Base-by-base conservation (phyloP, 2,113 vertebrate genomes). In the Rhabdornis inornatus region DNA sequence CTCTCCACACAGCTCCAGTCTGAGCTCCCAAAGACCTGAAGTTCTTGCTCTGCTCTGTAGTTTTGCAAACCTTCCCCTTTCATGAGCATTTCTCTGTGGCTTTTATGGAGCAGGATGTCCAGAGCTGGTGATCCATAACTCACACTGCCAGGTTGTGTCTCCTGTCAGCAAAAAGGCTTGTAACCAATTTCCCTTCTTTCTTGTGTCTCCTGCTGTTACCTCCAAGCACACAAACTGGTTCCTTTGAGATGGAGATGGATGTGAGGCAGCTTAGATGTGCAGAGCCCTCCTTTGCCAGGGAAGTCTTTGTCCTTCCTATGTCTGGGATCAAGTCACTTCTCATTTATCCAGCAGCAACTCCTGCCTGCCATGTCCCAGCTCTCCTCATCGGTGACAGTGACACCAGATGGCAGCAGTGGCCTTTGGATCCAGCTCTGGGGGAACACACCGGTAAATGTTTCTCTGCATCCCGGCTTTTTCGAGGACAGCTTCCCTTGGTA, bases 361-460 rank as follows among this genome's bases (percentile, higher is more conserved):
- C 60, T 37, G 45, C 75, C 40, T 11, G 63, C 23, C 1, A 6
- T 8, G 22, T n/a, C 72, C 52, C 83, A n/a, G 72, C 78, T 83
- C 55, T 53, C 83, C n/a, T 59, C 61, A 23, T 3, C 7, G 10
- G 55, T 86, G 87, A 64, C 66, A 79, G 24, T 31, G 94, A 94
- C 97, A 98, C 95, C 96, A 99, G 99, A 98, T 99, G 99, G 99
- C 99, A 99, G 98, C 98, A 98, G 98, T 98, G 98, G 97, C 98
- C 98, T 99, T 98, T 86, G 80, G 79, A 97, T 78, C 15, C 64
- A 15, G 76, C 77, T 63, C 71, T 5, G 44, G n/a, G 44, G 2
- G 5, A 71, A 18, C 52, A 24, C 4, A 30, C 9, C 0, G 44
- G 42, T 2, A 11, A 57, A 20, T 6, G 19, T 33, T 89, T 37